phyloP scores from a whole-genome alignment of 2,113 vertebrate species.

The Recurvirostra avosetta region DNA sequence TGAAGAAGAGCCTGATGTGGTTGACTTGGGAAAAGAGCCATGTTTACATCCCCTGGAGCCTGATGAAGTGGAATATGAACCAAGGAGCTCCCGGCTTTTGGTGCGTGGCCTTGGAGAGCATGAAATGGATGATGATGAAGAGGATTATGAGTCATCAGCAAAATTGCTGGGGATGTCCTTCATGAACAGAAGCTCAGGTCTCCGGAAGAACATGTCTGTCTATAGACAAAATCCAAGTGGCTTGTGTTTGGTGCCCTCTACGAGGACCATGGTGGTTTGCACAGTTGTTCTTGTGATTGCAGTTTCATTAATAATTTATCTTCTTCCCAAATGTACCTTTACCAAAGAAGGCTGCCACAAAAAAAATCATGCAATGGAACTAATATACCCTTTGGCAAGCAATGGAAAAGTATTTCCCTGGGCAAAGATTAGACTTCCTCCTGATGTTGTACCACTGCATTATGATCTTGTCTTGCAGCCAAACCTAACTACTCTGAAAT shows the following conservation, averaged over 20 bases:
- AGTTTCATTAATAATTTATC: slow-evolving; percentile 84
- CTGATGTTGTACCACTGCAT: slow-evolving; percentile 78
- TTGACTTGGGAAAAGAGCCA: slow-evolving; percentile 93
- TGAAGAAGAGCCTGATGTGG: slow-evolving; percentile 95
- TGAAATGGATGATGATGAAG: slow-evolving; percentile 93
- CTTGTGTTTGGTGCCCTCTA: slow-evolving; percentile 80
- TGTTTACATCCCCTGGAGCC: slow-evolving; percentile 90
- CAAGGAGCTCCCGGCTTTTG: slow-evolving; percentile 89
- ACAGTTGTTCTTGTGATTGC: slow-evolving; percentile 81
- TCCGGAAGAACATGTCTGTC: slow-evolving; percentile 72
- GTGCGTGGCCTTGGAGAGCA: slow-evolving; percentile 94
- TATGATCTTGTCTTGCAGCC: slow-evolving; percentile 86
- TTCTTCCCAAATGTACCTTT: slow-evolving; percentile 91
- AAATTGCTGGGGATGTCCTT: slow-evolving; percentile 96
- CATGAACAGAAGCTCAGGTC: slow-evolving; percentile 91
- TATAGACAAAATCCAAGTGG: slow-evolving; percentile 79
- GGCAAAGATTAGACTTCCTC: slow-evolving; percentile 83
- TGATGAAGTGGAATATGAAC: slow-evolving; percentile 90
- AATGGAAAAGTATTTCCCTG: slow-evolving; percentile 88
- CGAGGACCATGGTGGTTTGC: slow-evolving; percentile 79
- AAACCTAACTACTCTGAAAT: slow-evolving; percentile 82
- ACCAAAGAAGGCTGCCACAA: slow-evolving; percentile 90
- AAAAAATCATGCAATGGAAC: slow-evolving; percentile 70
- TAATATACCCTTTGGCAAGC: slow-evolving; percentile 81
- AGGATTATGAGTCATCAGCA: slow-evolving; percentile 94